Evolutionary conservation across 2,113 vertebrate species (phyloP).

Genomic region (Ploceus nigricollis): DNA sequence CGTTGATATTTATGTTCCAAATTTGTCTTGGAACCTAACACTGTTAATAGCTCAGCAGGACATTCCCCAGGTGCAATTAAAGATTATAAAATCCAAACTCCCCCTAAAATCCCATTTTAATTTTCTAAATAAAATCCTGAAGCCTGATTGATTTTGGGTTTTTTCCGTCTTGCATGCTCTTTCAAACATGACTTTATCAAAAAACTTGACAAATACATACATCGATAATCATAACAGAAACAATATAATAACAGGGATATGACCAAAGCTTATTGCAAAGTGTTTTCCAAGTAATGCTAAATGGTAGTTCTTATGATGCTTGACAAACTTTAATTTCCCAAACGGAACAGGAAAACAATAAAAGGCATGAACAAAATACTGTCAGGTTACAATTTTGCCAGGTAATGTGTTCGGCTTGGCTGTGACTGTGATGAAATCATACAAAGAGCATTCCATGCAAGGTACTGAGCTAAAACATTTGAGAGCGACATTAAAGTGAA

Average conservation of each 20-base stretch:
- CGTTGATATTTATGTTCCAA: not conserved
- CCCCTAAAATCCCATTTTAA: not conserved
- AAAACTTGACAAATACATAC: not conserved
- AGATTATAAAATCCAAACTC: not conserved
- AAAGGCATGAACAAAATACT: not conserved
- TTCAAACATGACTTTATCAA: not conserved
- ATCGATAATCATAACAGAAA: not conserved
- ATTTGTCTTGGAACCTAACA: not conserved
- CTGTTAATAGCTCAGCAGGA: not conserved
- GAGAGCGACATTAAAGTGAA: not conserved
- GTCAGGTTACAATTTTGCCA: not conserved
- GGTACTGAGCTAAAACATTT: not conserved
- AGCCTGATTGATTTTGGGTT: not conserved
- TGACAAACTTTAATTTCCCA: not conserved
- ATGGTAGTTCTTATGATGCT: not conserved
- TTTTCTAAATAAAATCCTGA: not conserved
- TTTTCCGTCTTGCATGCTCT: not conserved
- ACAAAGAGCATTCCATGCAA: constrained; percentile 33
- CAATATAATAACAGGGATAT: not conserved
- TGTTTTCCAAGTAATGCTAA: not conserved
- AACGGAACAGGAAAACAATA: not conserved
- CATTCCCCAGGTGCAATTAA: not conserved
- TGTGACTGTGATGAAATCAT: not conserved
- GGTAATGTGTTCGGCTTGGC: not conserved
- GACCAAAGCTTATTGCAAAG: not conserved